Conservation (phyloP, 2,113 vertebrate species). For the Jacana jacana region DNA sequence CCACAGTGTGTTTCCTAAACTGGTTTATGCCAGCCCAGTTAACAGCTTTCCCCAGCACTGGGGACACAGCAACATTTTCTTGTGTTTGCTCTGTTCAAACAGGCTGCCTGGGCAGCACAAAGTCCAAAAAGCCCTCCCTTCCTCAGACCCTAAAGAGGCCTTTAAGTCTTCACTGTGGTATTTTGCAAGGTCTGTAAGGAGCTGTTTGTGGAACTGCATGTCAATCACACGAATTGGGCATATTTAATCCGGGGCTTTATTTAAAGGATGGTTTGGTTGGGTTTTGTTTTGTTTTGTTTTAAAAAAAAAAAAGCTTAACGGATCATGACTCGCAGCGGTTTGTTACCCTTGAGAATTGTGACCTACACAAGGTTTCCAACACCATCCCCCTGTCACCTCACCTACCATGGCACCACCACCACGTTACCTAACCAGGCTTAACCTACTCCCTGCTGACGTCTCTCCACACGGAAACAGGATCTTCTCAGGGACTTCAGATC, state of each 20-base stretch:
- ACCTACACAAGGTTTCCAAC: background rate
- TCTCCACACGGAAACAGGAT: background rate
- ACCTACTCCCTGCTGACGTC: constrained; percentile 40
- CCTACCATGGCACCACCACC: background rate
- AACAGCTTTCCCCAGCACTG: background rate
- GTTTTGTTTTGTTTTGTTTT: background rate
- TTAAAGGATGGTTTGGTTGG: background rate
- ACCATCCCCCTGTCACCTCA: background rate
- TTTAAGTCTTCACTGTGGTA: accelerated
- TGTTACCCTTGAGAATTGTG: background rate
- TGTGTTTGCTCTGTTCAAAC: background rate
- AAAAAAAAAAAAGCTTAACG: background rate
- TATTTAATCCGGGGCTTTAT: background rate
- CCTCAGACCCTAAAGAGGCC: background rate
- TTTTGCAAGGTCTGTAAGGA: background rate
- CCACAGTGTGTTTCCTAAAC: background rate
- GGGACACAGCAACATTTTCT: background rate
- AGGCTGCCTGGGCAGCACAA: background rate
- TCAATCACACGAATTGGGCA: background rate
- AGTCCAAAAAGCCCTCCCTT: background rate
- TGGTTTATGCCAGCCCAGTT: background rate
- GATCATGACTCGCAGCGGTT: background rate
- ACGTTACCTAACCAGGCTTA: constrained; percentile 61
- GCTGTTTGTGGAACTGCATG: background rate
- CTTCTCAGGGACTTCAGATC: constrained; percentile 2